These are phyloP conservation scores for Chrysolina oricalcia DNA, from an alignment of 2,888 invertebrate genomes.

Conservation along the genomic window DNA sequence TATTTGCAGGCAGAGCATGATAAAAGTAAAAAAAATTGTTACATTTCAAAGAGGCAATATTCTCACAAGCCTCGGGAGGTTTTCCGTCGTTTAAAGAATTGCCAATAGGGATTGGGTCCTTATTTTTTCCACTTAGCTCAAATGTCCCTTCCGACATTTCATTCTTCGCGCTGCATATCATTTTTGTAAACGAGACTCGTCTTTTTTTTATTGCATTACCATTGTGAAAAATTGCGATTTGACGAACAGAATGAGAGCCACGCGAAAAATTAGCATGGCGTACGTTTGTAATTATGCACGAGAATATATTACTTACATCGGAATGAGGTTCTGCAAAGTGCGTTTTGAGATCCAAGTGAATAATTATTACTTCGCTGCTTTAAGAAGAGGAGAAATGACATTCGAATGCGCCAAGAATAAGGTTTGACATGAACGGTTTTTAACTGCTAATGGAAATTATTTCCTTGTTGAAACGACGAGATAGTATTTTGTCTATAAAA, in stretches of 20 bases:
- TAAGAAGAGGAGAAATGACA: too few relatives aligned
- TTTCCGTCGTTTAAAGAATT: conserved; percentile 9
- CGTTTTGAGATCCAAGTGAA: too few relatives aligned
- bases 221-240: not conserved
- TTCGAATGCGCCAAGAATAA: too few relatives aligned
- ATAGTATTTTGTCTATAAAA: too few relatives aligned
- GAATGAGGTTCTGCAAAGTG: too few relatives aligned
- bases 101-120: conserved; percentile 5
- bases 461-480: too few relatives aligned
- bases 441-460: too few relatives aligned
- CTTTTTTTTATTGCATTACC: not conserved
- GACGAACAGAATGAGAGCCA: not conserved
- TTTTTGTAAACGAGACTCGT: not conserved
- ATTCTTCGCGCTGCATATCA: conserved; percentile 4
- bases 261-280: not conserved
- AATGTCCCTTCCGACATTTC: not conserved
- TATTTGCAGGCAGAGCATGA: not conserved
- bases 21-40: not conserved
- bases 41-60: not conserved
- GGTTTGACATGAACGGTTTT: too few relatives aligned
- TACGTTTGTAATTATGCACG: too few relatives aligned
- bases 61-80: conserved; percentile 6
- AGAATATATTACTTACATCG: too few relatives aligned
- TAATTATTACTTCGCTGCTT: too few relatives aligned
- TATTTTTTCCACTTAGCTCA: conserved; percentile 10